Evolutionary conservation across 1,140 invertebrate species (phyloP).

Genomic region (Trichomalopsis sarcophagae): DNA sequence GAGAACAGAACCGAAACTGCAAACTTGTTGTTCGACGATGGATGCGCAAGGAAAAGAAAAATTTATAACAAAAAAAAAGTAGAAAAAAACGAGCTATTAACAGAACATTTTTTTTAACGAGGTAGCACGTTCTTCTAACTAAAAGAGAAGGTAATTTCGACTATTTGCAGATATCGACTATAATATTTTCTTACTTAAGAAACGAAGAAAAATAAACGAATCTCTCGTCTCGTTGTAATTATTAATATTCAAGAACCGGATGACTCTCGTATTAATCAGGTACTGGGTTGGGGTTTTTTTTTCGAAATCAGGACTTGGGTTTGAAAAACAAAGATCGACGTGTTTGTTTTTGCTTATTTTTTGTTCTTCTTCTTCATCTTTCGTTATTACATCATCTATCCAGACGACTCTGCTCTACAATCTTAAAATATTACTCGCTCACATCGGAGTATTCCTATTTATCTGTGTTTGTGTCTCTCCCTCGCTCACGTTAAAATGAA

Average conservation of each 20-base stretch:
- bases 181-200: slow-evolving; percentile 33
- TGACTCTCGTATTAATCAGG: slow-evolving; percentile 52
- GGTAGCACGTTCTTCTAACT: slow-evolving; percentile 49
- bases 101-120: slow-evolving; percentile 38
- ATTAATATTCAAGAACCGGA: slow-evolving; percentile 35
- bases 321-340: slow-evolving; percentile 19
- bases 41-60: slow-evolving; percentile 13
- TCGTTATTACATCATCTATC: slow-evolving; percentile 9
- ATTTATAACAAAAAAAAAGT: neutral
- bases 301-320: slow-evolving; percentile 26
- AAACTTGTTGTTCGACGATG: slow-evolving; percentile 35
- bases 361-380: slow-evolving; percentile 1
- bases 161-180: slow-evolving; percentile 47
- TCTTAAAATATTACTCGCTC: slow-evolving; percentile 47
- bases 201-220: slow-evolving; percentile 35
- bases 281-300: slow-evolving; percentile 41
- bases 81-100: neutral
- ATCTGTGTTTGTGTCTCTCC: neutral
- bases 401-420: slow-evolving; percentile 14
- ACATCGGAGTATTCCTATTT: slow-evolving; percentile 5
- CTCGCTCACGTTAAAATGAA: slow-evolving; percentile 23
- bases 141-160: slow-evolving; percentile 45
- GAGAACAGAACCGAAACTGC: slow-evolving; percentile 20
- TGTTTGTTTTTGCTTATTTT: slow-evolving; percentile 2
- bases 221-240: slow-evolving; percentile 38